Evolutionary conservation across 2,113 vertebrate species (phyloP).

Genomic region (Gasterosteus aculeatus): DNA sequence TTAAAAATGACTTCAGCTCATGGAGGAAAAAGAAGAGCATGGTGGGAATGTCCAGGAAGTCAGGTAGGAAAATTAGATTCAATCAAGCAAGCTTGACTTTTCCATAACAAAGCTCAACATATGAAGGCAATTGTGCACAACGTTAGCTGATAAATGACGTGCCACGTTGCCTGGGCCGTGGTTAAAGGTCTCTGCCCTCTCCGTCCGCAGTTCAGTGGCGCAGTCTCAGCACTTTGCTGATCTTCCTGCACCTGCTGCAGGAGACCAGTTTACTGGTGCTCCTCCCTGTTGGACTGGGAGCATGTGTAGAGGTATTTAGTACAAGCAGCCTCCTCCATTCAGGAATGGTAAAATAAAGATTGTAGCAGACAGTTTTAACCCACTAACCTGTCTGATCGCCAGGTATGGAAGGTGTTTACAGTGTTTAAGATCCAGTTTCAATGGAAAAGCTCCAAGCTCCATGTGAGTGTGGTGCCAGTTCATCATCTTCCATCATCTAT

Average conservation of each 20-base stretch:
- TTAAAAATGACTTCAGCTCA: conserved; percentile 97
- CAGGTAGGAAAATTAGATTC: conserved; percentile 80
- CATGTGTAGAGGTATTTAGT: conserved; percentile 87
- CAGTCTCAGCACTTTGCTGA: conserved; percentile 91
- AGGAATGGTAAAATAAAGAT: background rate
- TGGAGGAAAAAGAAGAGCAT: conserved; percentile 96
- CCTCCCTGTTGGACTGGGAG: conserved; percentile 90
- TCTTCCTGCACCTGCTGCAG: conserved; percentile 94
- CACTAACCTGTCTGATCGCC: background rate
- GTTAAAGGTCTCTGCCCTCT: background rate
- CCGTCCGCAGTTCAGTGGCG: conserved; percentile 89
- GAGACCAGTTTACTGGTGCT: conserved; percentile 93
- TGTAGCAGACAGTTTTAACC: background rate
- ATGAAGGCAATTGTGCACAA: background rate
- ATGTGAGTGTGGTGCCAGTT: conserved; percentile 64
- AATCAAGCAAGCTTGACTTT: background rate
- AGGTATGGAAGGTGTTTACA: conserved; percentile 96
- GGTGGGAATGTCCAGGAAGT: conserved; percentile 94
- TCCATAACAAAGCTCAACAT: background rate
- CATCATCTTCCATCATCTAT: background rate
- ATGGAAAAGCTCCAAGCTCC: conserved; percentile 56
- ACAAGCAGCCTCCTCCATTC: background rate
- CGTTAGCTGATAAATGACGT: background rate
- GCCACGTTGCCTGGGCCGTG: background rate
- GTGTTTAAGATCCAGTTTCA: conserved; percentile 66